These are phyloP conservation scores for Puntigrus tetrazona DNA, from an alignment of 2,113 vertebrate genomes.

Conservation along the genomic window DNA sequence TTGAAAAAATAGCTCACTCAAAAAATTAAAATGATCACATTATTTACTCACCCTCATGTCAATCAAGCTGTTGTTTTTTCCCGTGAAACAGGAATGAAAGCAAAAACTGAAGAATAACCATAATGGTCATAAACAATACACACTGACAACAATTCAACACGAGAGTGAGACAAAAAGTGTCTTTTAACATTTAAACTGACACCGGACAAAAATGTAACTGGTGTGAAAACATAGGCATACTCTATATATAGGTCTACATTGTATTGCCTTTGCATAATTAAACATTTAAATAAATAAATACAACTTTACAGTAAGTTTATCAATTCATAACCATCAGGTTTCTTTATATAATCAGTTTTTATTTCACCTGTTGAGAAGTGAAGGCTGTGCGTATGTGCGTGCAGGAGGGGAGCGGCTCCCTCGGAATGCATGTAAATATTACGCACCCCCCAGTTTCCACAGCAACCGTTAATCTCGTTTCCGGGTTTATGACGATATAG, in stretches of 20 bases:
- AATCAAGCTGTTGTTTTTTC: neutral
- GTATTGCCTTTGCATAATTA: neutral
- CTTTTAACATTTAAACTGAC: neutral
- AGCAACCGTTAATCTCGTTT: slow-evolving; percentile 61
- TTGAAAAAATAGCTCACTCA: neutral
- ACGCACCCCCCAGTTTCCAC: slow-evolving; percentile 57
- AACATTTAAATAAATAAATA: neutral
- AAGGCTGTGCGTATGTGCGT: slow-evolving; percentile 54
- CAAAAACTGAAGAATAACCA: neutral
- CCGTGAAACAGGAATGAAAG: neutral
- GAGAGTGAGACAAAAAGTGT: neutral
- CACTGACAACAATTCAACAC: neutral
- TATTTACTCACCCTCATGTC: neutral
- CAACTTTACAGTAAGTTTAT: neutral
- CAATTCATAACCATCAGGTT: neutral
- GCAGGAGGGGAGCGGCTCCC: slow-evolving; percentile 59
- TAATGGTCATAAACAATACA: neutral
- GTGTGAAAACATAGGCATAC: neutral
- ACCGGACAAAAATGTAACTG: neutral
- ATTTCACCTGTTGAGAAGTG: neutral
- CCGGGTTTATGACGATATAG: slow-evolving; percentile 48
- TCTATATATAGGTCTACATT: neutral
- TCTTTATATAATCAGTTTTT: neutral
- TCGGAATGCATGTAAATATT: slow-evolving; percentile 66
- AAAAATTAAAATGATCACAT: neutral